Evolutionary conservation across 1,140 invertebrate genomes (phyloP).

Genomic region (Eurosta solidaginis): DNA sequence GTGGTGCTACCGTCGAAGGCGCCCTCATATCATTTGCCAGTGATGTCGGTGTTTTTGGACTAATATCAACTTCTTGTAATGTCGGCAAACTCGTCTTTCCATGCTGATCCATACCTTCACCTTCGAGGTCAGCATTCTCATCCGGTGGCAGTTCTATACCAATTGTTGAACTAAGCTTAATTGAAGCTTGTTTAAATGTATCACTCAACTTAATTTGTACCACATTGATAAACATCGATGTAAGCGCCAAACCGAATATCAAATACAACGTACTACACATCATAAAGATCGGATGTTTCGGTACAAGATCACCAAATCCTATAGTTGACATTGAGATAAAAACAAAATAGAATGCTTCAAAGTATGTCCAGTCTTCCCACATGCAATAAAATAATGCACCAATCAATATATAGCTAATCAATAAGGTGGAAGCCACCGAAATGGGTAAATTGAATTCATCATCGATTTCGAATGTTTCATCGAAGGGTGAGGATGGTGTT

Average conservation of each 20-base stretch:
- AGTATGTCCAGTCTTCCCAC: constrained; percentile 82
- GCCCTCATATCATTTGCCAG: too few species aligned
- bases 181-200: constrained; percentile 82
- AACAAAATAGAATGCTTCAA: constrained; percentile 92
- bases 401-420: constrained; percentile 82
- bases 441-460: constrained; percentile 94
- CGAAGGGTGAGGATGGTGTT: constrained; percentile 72
- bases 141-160: constrained; percentile 69
- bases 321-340: constrained; percentile 95
- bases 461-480: constrained; percentile 73
- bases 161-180: constrained; percentile 84
- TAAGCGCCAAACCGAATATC: constrained; percentile 90
- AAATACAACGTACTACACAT: constrained; percentile 91
- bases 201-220: constrained; percentile 85
- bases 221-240: constrained; percentile 97
- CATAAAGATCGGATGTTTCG: constrained; percentile 87
- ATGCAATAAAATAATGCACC: constrained; percentile 79
- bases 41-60: not conserved
- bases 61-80: not conserved
- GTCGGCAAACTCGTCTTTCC: constrained; percentile 1
- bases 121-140: too few species aligned
- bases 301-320: constrained; percentile 88
- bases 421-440: constrained; percentile 79
- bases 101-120: constrained; percentile 46
- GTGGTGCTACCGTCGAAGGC: too few species aligned